Evolutionary conservation across 2,797 vertebrate genomes (phyloP), one percentile per base, ranked within the genome.

Genomic region (Tenualosa ilisha): DNA sequence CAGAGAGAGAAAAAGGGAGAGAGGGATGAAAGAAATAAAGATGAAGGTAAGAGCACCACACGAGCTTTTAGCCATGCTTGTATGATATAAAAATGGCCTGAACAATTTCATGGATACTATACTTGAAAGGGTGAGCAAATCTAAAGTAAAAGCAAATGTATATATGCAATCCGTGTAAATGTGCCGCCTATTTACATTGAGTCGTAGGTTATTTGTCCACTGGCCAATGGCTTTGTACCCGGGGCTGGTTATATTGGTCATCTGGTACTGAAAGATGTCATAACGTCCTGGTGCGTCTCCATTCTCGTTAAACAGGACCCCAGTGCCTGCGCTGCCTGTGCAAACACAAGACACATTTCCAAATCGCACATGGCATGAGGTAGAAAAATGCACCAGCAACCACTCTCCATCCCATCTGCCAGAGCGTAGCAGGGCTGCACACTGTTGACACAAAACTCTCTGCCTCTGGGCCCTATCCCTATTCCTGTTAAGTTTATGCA

Each of bases 261-360:
- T 92, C 93, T 98, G 97, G 90, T 97, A 98, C 92, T 98, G 97
- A 92, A 98, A 98, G 90, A 98, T 98, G 91, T 98, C 97, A 0
- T 98, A 98, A 6, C 97, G 96, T 3, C 97, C 97, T 0, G 97
- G 97, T 0, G 97, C 97, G 0, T 98, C 97, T 1, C 97, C 97
- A 0, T 98, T 96, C 92, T 97, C 97, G 0, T 97, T 98, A 91
- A 98, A 98, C 88, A 96, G 91, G 84, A 98, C 97, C 0, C 95
- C 96, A 0, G 97, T 98, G 3, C 97, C 97, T 0, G 97, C 97
- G 0, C 97, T 98, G 85, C 97, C 97, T 98, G 93, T 2, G 6
- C 54, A 88, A 2, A 89, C 43, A 87, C 15, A 72, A 72, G 12
- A 89, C 26, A 75, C 22, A 12, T 8, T 0, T n/a, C 46, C 31